Evolutionary conservation across 2,113 vertebrate species (phyloP).

Genomic region (Chloropsis hardwickii): DNA sequence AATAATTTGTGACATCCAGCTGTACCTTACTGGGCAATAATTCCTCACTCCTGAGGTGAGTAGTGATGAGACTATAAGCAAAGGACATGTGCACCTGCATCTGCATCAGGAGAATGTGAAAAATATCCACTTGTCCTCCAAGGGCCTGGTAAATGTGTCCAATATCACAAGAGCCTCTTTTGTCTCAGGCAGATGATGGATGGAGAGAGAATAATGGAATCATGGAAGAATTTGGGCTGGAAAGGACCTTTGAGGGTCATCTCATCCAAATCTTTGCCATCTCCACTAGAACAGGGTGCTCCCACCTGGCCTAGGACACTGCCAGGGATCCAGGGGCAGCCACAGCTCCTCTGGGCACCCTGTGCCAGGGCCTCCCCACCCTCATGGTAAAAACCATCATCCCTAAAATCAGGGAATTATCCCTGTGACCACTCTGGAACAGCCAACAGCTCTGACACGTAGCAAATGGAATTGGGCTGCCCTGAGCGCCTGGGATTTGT

Average conservation of each 20-base stretch:
- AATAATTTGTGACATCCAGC: neutral
- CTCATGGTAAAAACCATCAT: fast-evolving
- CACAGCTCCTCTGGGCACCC: neutral
- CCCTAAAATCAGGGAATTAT: neutral
- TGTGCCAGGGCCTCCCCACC: neutral
- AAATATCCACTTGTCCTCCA: neutral
- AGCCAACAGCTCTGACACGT: neutral
- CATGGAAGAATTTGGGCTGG: neutral
- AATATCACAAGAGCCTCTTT: neutral
- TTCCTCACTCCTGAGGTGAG: neutral
- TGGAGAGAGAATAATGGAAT: neutral
- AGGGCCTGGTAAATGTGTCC: neutral
- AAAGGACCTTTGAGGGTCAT: neutral
- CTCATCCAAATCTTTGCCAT: neutral
- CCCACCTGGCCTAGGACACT: neutral
- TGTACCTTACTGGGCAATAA: neutral
- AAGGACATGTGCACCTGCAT: neutral
- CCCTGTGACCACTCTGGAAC: neutral
- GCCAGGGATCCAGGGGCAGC: neutral
- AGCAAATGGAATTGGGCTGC: neutral
- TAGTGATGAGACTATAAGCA: neutral
- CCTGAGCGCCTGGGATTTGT: neutral
- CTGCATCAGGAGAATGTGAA: neutral
- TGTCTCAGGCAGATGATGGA: neutral
- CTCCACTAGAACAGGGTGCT: neutral